These are phyloP conservation scores for Cylloceria caligata DNA, from an alignment of 2,888 invertebrate genomes.

Conservation along the genomic window DNA sequence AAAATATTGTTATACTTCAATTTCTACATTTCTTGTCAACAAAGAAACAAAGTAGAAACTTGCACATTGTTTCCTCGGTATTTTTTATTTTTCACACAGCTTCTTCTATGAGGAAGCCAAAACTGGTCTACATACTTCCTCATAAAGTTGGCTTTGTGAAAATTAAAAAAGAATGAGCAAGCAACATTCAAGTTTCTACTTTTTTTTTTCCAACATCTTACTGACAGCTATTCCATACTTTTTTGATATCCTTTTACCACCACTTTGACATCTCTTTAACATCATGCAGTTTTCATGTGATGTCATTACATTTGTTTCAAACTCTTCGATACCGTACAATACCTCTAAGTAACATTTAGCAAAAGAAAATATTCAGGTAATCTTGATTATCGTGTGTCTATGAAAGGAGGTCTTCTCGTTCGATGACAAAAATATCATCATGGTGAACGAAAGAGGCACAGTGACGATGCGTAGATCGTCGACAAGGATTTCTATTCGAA, in stretches of 20 bases:
- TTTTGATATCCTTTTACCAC: not conserved
- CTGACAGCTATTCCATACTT: not conserved
- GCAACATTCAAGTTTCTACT: too few species aligned
- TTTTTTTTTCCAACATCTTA: not conserved
- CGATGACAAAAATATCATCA: constrained; percentile 31
- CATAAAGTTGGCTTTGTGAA: too few species aligned
- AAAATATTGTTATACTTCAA: too few species aligned
- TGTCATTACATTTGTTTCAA: not conserved
- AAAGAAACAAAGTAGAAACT: too few species aligned
- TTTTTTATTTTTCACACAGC: too few species aligned
- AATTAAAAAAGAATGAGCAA: too few species aligned
- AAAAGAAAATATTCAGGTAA: not conserved
- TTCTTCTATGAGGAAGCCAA: too few species aligned
- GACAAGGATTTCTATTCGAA: constrained; percentile 69
- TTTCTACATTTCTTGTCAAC: too few species aligned
- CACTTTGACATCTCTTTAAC: not conserved
- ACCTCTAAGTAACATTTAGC: not conserved
- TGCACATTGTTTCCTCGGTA: too few species aligned
- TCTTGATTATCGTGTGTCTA: not conserved
- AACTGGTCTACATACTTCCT: too few species aligned
- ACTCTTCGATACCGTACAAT: not conserved
- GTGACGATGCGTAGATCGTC: constrained; percentile 67
- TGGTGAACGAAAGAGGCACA: constrained; percentile 38
- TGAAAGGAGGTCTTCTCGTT: not conserved
- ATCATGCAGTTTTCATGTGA: not conserved